A percentile compares a stretch with the other conserved stretches of the same genome.
These are phyloP conservation scores for Caenorhabditis inopinata DNA, from an alignment of 1,140 invertebrate genomes.

Conservation along the genomic window DNA sequence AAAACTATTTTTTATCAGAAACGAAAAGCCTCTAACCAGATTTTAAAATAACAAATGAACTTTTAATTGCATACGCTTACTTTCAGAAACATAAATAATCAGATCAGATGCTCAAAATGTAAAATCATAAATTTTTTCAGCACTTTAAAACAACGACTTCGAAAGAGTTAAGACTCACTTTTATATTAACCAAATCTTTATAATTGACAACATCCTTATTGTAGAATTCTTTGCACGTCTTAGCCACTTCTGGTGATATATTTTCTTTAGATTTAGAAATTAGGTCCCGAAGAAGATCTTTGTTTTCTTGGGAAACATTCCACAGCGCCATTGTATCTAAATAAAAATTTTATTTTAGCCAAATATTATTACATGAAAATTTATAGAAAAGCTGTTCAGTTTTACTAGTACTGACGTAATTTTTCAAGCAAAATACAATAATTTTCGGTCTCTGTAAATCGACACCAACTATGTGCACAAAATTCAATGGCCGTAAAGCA, in stretches of 20 bases:
- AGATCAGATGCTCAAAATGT: too few relatives aligned
- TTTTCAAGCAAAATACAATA: neutral
- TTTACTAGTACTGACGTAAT: too few relatives aligned
- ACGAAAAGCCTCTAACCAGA: too few relatives aligned
- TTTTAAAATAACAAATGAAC: too few relatives aligned
- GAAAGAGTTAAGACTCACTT: neutral
- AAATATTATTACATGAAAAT: too few relatives aligned
- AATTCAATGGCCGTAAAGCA: neutral
- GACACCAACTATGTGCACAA: neutral
- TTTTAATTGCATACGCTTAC: too few relatives aligned
- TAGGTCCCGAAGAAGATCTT: neutral
- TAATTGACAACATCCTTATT: conserved; percentile 22
- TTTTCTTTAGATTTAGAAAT: neutral
- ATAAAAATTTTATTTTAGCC: neutral
- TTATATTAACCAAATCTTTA: conserved; percentile 1
- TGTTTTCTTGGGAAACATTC: conserved; percentile 1
- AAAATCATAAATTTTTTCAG: neutral
- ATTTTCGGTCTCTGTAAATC: conserved; percentile 29
- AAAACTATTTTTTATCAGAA: too few relatives aligned
- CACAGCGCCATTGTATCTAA: neutral
- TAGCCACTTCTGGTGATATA: neutral
- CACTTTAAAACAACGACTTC: too few relatives aligned
- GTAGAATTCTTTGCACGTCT: conserved; percentile 1
- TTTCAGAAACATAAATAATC: too few relatives aligned
- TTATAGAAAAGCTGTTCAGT: too few relatives aligned